Evolutionary conservation across 2,888 invertebrate species (phyloP).

Genomic region (Tinea semifulvella): DNA sequence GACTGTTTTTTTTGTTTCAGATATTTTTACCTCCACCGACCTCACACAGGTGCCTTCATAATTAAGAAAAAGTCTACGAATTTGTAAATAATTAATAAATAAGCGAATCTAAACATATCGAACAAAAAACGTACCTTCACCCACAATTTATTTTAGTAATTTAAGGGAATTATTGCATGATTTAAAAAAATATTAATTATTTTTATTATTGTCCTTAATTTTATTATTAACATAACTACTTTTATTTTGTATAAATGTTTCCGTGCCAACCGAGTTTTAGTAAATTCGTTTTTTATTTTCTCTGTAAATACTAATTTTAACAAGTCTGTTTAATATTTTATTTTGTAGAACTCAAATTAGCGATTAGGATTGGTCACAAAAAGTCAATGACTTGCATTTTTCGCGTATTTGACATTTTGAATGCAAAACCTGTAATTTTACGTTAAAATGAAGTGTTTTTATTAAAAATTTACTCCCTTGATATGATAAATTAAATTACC

Average conservation of each 20-base stretch:
- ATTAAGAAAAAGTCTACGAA: conserved; percentile 46
- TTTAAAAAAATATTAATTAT: conserved; percentile 19
- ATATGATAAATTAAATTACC: background rate
- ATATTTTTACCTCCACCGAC: conserved; percentile 60
- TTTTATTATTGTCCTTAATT: no score
- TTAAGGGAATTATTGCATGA: conserved; percentile 12
- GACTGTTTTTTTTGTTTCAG: conserved; percentile 33
- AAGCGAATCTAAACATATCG: conserved; percentile 48
- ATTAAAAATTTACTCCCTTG: background rate
- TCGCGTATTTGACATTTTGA: no score
- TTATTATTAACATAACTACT: conserved; percentile 18
- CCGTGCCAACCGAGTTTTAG: conserved; percentile 45
- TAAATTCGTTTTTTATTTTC: background rate
- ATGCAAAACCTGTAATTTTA: no score
- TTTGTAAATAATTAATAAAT: conserved; percentile 53
- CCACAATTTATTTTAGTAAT: background rate
- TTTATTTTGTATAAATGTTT: conserved; percentile 33
- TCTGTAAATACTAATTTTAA: background rate
- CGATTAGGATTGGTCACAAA: no score
- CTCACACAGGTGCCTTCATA: conserved; percentile 63
- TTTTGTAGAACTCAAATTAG: conserved; percentile 11
- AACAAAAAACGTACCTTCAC: conserved; percentile 51
- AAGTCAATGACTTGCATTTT: no score
- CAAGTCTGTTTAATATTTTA: conserved; percentile 21
- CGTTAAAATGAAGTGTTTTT: background rate